These are phyloP conservation scores for Porites divaricata DNA, from an alignment of 92 coral and sea anemone species.

Conservation along the genomic window DNA sequence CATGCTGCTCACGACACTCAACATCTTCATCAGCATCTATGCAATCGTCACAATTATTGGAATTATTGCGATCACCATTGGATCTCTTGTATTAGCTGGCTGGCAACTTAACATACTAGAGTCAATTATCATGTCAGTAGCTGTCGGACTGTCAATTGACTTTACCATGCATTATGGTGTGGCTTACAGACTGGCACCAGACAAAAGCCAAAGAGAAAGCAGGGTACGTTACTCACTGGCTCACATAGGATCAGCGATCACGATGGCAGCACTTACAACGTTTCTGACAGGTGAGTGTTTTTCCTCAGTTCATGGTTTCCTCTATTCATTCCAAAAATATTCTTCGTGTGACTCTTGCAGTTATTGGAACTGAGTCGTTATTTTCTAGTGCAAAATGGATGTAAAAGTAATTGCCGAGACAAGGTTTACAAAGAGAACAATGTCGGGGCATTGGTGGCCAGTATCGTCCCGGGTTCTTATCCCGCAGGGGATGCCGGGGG, in stretches of 20 bases:
- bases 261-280: slow-evolving; percentile 95
- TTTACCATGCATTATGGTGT: slow-evolving; percentile 99
- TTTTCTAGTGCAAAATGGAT: too few relatives aligned
- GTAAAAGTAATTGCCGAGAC: too few relatives aligned
- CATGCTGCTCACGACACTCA: slow-evolving; percentile 89
- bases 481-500: too few relatives aligned
- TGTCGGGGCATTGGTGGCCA: too few relatives aligned
- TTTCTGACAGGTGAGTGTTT: slow-evolving; percentile 82
- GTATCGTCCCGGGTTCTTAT: too few relatives aligned
- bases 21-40: slow-evolving; percentile 91
- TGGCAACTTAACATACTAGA: slow-evolving; percentile 95
- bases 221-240: slow-evolving; percentile 86
- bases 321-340: background rate
- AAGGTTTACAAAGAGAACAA: too few relatives aligned
- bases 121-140: slow-evolving; percentile 93
- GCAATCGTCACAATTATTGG: slow-evolving; percentile 92
- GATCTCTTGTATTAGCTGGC: slow-evolving; percentile 88
- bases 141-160: slow-evolving; percentile 96
- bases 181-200: slow-evolving; percentile 85
- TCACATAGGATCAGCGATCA: slow-evolving; percentile 95
- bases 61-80: slow-evolving; percentile 83
- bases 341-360: background rate
- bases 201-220: slow-evolving; percentile 55
- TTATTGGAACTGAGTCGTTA: too few relatives aligned
- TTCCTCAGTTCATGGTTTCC: background rate